Evolutionary conservation across 2,113 vertebrate genomes (phyloP).

Genomic region (Gymnocephalus cernua): DNA sequence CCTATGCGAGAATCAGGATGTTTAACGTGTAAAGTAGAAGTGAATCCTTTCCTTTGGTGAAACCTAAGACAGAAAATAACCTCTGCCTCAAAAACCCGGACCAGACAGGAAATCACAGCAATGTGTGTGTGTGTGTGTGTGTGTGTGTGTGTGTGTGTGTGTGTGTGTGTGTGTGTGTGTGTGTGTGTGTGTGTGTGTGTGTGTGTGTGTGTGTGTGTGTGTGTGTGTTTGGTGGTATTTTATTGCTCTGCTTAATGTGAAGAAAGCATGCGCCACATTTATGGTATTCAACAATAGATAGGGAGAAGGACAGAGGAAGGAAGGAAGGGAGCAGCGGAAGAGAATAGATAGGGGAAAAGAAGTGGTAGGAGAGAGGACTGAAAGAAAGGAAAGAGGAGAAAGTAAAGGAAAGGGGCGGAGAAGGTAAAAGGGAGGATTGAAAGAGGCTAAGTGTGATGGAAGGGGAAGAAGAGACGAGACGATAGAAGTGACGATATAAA

Average conservation of each 20-base stretch:
- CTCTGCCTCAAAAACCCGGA: slow-evolving; percentile 19
- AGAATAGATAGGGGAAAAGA: not conserved
- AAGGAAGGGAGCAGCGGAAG: not conserved
- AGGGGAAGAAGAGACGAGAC: not conserved
- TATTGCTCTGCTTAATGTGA: slow-evolving; percentile 63
- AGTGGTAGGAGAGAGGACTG: slow-evolving; percentile 1
- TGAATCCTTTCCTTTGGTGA: slow-evolving; percentile 1
- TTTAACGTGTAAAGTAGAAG: not conserved
- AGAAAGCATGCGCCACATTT: slow-evolving; percentile 58
- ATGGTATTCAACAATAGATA: slow-evolving; percentile 57
- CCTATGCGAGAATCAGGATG: slow-evolving; percentile 13
- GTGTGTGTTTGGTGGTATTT: slow-evolving; percentile 40
- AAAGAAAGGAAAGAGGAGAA: slow-evolving; percentile 10
- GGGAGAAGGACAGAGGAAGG: not conserved
- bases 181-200: not conserved
- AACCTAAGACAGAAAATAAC: slow-evolving; percentile 19
- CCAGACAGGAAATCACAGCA: slow-evolving; percentile 17
- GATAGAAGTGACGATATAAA: not conserved
- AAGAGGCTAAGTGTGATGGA: not conserved
- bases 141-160: not conserved
- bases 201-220: not conserved
- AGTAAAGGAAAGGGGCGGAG: not conserved
- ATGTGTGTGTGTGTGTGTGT: slow-evolving; percentile 7
- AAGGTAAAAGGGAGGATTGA: not conserved
- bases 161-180: not conserved